A percentile compares a stretch with the other conserved stretches of the same genome.
phyloP scores from a whole-genome alignment of 2,113 vertebrate genomes.

The Vanacampus margaritifer region DNA sequence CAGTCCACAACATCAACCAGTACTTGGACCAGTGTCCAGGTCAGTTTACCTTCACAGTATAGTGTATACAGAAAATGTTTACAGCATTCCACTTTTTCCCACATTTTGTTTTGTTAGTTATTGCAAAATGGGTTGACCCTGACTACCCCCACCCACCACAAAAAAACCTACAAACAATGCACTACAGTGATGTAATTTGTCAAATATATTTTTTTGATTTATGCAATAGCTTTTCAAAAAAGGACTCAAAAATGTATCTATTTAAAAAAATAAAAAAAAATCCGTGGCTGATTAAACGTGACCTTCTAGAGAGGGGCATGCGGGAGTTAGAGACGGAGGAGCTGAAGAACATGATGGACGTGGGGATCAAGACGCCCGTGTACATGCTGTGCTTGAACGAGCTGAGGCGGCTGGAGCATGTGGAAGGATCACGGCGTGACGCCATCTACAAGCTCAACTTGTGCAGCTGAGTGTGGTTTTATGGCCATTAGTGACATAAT shows the following conservation, averaged over 20 bases:
- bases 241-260: too few relatives aligned
- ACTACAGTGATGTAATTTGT: too few relatives aligned
- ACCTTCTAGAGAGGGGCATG: slow-evolving; percentile 50
- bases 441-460: slow-evolving; percentile 55
- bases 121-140: too few relatives aligned
- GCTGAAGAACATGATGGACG: slow-evolving; percentile 46
- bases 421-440: slow-evolving; percentile 37
- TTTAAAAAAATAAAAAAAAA: too few relatives aligned
- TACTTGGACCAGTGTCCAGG: slow-evolving; percentile 39
- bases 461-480: slow-evolving; percentile 20
- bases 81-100: not conserved
- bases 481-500: not conserved
- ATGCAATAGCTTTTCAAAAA: too few relatives aligned
- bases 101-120: not conserved
- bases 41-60: slow-evolving; percentile 21
- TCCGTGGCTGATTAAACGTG: not conserved
- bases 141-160: too few relatives aligned
- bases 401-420: slow-evolving; percentile 59
- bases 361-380: slow-evolving; percentile 48
- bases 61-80: not conserved
- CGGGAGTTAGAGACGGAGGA: slow-evolving; percentile 51
- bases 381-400: slow-evolving; percentile 68
- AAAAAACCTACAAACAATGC: too few relatives aligned
- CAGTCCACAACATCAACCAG: slow-evolving; percentile 61
- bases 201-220: too few relatives aligned